Conservation (phyloP, 2,888 invertebrate genomes). For the Amphipyra berbera region DNA sequence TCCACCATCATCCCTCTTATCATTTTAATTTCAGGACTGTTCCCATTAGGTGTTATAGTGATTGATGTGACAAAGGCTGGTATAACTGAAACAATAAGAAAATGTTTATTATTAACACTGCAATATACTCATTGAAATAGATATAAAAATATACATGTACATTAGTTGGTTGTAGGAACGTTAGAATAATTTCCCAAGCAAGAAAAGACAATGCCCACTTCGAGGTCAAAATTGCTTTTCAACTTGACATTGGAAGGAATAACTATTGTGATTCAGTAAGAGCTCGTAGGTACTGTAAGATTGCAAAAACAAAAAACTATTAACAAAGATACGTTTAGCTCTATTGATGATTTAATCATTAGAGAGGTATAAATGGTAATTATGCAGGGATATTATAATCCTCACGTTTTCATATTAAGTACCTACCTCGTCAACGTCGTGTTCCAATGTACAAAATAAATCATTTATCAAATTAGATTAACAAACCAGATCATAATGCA, state of each 20-base stretch:
- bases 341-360: constrained; percentile 1
- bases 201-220: constrained; percentile 64
- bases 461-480: constrained; percentile 21
- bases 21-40: constrained; percentile 86
- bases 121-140: constrained; percentile 40
- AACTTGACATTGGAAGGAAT: constrained; percentile 72
- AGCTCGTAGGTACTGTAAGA: constrained; percentile 14
- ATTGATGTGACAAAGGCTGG: constrained; percentile 77
- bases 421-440: constrained; percentile 2
- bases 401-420: background rate
- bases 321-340: background rate
- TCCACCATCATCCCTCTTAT: constrained; percentile 79
- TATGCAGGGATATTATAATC: background rate
- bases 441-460: constrained; percentile 13
- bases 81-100: constrained; percentile 81
- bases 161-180: constrained; percentile 27
- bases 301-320: constrained; percentile 18
- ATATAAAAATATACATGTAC: constrained; percentile 7
- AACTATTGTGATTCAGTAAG: constrained; percentile 39
- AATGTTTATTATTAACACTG: constrained; percentile 22
- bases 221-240: constrained; percentile 65
- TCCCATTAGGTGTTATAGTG: constrained; percentile 86
- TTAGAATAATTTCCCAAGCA: constrained; percentile 63
- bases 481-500: constrained; percentile 11
- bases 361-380: background rate